phyloP scores from a whole-genome alignment of 1,140 invertebrate genomes.

The Meloidogyne floridensis region DNA sequence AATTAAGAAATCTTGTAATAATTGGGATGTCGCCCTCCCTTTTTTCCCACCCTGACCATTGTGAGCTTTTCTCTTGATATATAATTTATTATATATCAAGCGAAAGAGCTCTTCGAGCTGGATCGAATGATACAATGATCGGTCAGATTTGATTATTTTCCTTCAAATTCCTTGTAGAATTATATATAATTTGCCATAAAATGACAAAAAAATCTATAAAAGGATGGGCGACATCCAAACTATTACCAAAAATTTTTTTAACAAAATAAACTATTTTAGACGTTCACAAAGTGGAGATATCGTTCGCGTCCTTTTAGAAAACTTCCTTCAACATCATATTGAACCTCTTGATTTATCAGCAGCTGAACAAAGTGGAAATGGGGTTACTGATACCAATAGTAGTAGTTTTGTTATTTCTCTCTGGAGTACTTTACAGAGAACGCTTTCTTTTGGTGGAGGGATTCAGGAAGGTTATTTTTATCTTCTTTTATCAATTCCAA shows the following conservation, averaged over 20 bases:
- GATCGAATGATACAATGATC: no score
- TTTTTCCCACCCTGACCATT: no score
- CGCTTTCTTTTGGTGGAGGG: slow-evolving; percentile 18
- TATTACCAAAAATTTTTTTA: background rate
- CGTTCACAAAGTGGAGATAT: slow-evolving; percentile 32
- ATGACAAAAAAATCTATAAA: no score
- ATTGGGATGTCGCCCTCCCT: no score
- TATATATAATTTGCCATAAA: no score
- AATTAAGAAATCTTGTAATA: background rate
- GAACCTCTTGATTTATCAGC: slow-evolving; percentile 34
- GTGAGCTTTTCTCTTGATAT: no score
- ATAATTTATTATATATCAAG: no score
- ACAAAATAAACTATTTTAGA: slow-evolving; percentile 26
- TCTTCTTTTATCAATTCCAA: background rate
- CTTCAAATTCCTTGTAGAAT: no score
- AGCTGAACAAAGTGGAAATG: slow-evolving; percentile 11
- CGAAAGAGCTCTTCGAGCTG: no score
- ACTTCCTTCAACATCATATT: slow-evolving; percentile 46
- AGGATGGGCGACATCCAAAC: no score
- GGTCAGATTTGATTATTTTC: no score
- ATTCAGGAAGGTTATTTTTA: slow-evolving; percentile 4
- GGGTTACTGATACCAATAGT: slow-evolving; percentile 10
- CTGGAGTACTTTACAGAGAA: slow-evolving; percentile 22
- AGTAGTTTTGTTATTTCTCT: slow-evolving; percentile 44
- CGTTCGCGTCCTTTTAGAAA: slow-evolving; percentile 47